Base-by-base conservation (phyloP, 1,140 invertebrate genomes). In the Gonatopus flavifemur region DNA sequence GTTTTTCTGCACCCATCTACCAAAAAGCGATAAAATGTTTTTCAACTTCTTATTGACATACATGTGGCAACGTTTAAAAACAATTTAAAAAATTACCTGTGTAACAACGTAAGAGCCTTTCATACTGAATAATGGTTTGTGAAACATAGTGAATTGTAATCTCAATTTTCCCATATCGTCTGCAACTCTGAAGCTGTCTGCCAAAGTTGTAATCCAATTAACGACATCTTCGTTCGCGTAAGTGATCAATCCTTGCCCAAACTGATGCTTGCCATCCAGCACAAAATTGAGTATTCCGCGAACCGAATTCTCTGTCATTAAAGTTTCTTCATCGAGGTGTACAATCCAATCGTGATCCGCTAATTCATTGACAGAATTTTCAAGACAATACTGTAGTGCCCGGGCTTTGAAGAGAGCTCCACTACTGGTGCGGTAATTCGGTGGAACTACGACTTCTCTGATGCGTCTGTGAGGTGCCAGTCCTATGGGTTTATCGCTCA, bases 171-270 rank as follows among this genome's bases (percentile, higher is more conserved):
- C 96, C 92, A 98, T 96, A 66, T 97, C 94, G 76, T 97, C 94
- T 20, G 93, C 92, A 1, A 98, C 96, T 59, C 96, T 83, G 73
- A 98, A 98, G 64, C 91, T 94, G 74, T 98, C 96, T 4, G 94
- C 94, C 35, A 98, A 76, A 0, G 96, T 98, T 2, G 96, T 98
- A 21, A 98, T 79, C 95, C 95, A 98, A 72, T 98, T 98, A 20
- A 98, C 90, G 49, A 98, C 88, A 78, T 93, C 86, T 73, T 96
- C 95, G 76, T 97, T 97, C 1, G 95, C 95, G 80, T 98, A 99
- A 3, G 95, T 98, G 45, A 99, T 98, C 9, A 98, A 81, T 2
- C 96, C 96, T 81, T 99, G 96, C 0, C 96, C 96, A 80, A 98
- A 98, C 50, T 94, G 88, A 79, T 97, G 90, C 73, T 92, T 94